Percentiles rank a stretch among this genome's conserved stretches.
Evolutionary conservation across 2,888 invertebrate genomes (phyloP).

Genomic region (Leptinotarsa juncta): DNA sequence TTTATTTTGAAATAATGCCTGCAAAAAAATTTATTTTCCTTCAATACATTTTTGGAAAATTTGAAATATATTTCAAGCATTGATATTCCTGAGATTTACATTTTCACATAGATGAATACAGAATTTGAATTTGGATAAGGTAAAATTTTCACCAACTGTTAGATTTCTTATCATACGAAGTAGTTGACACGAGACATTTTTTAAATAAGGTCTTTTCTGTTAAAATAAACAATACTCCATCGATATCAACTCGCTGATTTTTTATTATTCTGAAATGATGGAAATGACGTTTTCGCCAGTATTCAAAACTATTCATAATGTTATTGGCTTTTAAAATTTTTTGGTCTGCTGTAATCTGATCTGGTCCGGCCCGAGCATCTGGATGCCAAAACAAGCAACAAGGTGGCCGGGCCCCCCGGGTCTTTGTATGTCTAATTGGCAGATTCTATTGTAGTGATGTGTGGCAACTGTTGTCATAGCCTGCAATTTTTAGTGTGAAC

Average conservation of each 20-base stretch:
- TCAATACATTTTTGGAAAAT: no score
- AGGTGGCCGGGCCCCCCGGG: constrained; percentile 34
- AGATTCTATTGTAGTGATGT: constrained; percentile 63
- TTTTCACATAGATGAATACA: no score
- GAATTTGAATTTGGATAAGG: no score
- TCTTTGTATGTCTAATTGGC: constrained; percentile 60
- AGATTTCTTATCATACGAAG: no score
- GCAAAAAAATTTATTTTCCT: no score
- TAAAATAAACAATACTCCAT: not conserved
- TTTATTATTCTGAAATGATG: not conserved
- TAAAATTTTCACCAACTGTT: no score
- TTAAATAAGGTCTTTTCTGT: no score
- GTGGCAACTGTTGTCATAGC: constrained; percentile 66
- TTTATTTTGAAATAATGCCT: no score
- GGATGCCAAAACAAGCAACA: constrained; percentile 32
- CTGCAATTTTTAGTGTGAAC: constrained; percentile 59
- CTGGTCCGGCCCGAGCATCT: constrained; percentile 44
- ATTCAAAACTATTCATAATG: not conserved
- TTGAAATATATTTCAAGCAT: no score
- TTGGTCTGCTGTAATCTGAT: constrained; percentile 49
- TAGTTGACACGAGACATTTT: no score
- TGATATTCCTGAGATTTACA: no score
- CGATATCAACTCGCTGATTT: not conserved
- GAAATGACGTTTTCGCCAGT: not conserved
- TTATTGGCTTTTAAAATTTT: not conserved